Conservation (phyloP, 2,113 vertebrate genomes). For the Tympanuchus pallidicinctus region DNA sequence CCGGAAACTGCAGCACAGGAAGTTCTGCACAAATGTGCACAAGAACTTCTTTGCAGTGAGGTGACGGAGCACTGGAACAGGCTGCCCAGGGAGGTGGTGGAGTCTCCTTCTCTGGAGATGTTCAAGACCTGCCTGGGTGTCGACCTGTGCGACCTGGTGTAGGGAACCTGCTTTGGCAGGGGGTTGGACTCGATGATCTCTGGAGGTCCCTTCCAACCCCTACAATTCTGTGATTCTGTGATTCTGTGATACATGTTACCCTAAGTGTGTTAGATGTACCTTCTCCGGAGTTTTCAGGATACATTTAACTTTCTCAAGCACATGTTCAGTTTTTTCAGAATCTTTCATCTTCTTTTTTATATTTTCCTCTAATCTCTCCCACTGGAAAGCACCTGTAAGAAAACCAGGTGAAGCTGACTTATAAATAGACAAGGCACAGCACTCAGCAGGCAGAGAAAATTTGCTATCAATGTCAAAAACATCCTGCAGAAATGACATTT, state of each 20-base stretch:
- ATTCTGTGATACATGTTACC: background rate
- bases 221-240: no score
- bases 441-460: background rate
- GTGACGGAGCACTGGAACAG: no score
- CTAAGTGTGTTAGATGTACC: slow-evolving; percentile 53
- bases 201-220: no score
- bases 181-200: no score
- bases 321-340: slow-evolving; percentile 83
- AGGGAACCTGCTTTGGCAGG: no score
- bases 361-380: slow-evolving; percentile 91
- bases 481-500: background rate
- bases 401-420: background rate
- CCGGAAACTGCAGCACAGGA: no score
- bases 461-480: rapidly evolving
- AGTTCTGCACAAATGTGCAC: no score
- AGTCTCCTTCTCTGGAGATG: no score
- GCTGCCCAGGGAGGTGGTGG: no score
- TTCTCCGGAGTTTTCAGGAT: slow-evolving; percentile 82
- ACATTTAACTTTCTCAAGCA: slow-evolving; percentile 91
- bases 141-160: no score
- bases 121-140: no score
- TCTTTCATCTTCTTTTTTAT: slow-evolving; percentile 91
- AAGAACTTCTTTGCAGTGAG: no score
- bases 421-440: background rate
- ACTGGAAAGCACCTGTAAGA: slow-evolving; percentile 89